Percentiles rank a stretch among this genome's conserved stretches.
These are phyloP conservation scores for Cephus sareptanus DNA, from an alignment of 2,888 invertebrate genomes.

Conservation along the genomic window DNA sequence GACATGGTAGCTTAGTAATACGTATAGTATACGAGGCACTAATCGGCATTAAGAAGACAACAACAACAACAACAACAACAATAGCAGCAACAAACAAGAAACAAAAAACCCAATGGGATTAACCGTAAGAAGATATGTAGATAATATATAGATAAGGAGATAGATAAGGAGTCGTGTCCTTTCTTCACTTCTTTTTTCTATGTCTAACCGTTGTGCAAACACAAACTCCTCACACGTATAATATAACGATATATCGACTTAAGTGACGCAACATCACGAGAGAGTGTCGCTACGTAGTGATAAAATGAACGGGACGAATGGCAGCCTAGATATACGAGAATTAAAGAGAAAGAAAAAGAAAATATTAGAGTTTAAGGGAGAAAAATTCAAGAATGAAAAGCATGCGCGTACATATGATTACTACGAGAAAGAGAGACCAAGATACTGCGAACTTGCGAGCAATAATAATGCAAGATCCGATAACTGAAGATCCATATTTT, in stretches of 20 bases:
- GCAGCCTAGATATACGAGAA: background rate
- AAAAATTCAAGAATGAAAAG: background rate
- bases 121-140: constrained; percentile 5
- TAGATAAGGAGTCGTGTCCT: background rate
- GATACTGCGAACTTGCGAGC: no score
- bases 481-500: background rate
- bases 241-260: background rate
- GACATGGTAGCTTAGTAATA: background rate
- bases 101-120: background rate
- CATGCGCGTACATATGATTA: background rate
- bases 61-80: background rate
- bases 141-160: background rate
- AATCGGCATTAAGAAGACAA: background rate
- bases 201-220: background rate
- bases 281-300: background rate
- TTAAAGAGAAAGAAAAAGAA: background rate
- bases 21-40: background rate
- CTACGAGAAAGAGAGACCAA: background rate
- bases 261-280: background rate
- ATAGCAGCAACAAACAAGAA: background rate
- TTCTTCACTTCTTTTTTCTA: background rate
- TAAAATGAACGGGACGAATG: background rate
- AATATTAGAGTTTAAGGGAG: background rate
- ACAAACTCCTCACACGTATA: background rate
- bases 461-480: background rate